These are phyloP conservation scores for Corythoichthys intestinalis DNA, from an alignment of 2,113 vertebrate species.

Conservation along the genomic window DNA sequence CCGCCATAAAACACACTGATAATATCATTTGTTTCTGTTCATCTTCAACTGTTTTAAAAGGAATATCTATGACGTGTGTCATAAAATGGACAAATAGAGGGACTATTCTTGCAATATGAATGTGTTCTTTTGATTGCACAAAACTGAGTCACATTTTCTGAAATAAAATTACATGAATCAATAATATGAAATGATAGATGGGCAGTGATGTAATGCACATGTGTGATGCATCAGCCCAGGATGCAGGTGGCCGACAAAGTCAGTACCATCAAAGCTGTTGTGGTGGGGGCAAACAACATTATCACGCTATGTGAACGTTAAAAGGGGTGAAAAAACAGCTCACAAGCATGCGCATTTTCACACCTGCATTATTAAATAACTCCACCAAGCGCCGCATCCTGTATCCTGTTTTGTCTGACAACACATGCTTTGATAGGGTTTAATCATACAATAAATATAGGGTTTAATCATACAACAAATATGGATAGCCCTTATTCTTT, in stretches of 20 bases:
- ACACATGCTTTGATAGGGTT: neutral
- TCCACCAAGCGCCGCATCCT: constrained; percentile 25
- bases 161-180: neutral
- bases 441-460: neutral
- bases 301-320: constrained; percentile 25
- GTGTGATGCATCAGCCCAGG: constrained; percentile 7
- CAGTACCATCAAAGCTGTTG: neutral
- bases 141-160: neutral
- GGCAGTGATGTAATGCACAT: constrained; percentile 5
- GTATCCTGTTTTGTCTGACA: constrained; percentile 37
- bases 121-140: neutral
- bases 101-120: neutral
- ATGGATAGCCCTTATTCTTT: neutral
- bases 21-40: neutral
- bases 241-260: constrained; percentile 8
- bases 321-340: constrained; percentile 39
- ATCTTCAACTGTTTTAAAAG: neutral
- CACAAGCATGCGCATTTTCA: constrained; percentile 26
- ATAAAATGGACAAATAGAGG: neutral
- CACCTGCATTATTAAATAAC: constrained; percentile 50
- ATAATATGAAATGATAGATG: neutral
- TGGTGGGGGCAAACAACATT: constrained; percentile 22
- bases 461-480: neutral
- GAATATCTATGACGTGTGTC: neutral
- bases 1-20: too few species aligned